Percentiles rank a stretch among this genome's conserved stretches.
Evolutionary conservation across 2,113 vertebrate species (phyloP).

Genomic region (Brachyhypopomus gauderio): DNA sequence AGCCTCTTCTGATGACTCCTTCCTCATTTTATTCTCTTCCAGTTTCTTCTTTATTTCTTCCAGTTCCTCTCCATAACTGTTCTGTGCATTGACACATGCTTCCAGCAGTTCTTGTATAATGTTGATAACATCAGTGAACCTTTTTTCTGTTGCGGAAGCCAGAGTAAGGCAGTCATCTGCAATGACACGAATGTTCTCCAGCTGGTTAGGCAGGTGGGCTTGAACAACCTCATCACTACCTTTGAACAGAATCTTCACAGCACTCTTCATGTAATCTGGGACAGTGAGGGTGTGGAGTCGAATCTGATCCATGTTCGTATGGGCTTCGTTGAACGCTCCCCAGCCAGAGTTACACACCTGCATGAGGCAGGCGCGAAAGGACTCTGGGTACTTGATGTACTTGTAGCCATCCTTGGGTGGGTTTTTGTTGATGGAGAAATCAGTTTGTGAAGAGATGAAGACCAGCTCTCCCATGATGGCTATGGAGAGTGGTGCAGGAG

Average conservation of each 20-base stretch:
- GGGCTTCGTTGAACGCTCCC: constrained; percentile 29
- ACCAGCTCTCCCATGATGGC: constrained; percentile 56
- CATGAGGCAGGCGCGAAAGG: constrained; percentile 53
- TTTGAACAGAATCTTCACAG: constrained; percentile 55
- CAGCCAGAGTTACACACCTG: constrained; percentile 58
- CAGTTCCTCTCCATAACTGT: constrained; percentile 33
- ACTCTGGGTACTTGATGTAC: constrained; percentile 56
- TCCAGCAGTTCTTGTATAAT: constrained; percentile 48
- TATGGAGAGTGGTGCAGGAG: constrained; percentile 58
- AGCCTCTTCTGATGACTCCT: too few species aligned
- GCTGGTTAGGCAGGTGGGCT: constrained; percentile 50
- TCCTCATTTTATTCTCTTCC: too few species aligned
- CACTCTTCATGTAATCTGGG: constrained; percentile 53
- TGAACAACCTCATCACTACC: constrained; percentile 39
- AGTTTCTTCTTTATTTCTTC: too few species aligned
- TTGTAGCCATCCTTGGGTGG: constrained; percentile 48
- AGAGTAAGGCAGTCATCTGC: constrained; percentile 51
- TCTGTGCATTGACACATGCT: constrained; percentile 34
- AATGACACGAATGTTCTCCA: constrained; percentile 49
- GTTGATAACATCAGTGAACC: constrained; percentile 23
- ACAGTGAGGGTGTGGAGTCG: constrained; percentile 46
- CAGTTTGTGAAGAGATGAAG: constrained; percentile 2
- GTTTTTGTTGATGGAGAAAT: constrained; percentile 58
- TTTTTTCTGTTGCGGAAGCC: constrained; percentile 20
- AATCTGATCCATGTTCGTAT: constrained; percentile 62